phyloP scores from a whole-genome alignment of 2,888 invertebrate genomes.

The Epinotia demarniana region DNA sequence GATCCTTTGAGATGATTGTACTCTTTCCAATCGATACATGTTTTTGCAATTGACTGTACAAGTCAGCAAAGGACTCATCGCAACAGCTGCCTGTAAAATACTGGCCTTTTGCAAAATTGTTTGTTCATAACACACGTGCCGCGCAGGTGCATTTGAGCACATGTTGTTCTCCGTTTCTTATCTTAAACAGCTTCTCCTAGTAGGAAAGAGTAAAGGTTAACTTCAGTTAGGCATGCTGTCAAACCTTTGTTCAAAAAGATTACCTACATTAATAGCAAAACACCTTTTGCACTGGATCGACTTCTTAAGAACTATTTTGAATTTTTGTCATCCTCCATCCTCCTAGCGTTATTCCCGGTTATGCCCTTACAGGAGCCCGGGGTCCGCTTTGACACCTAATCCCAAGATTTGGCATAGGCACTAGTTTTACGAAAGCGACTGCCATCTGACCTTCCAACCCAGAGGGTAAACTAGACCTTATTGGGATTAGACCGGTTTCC shows the following conservation, averaged over 20 bases:
- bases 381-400: no score
- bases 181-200: conserved; percentile 1
- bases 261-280: background rate
- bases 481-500: no score
- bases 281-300: background rate
- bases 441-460: no score
- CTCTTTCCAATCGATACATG: no score
- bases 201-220: conserved; percentile 14
- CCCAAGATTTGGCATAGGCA: no score
- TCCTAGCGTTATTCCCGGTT: no score
- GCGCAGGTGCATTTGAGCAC: conserved; percentile 39
- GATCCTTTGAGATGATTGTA: no score
- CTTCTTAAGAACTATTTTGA: background rate
- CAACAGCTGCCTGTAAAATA: conserved; percentile 27
- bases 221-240: background rate
- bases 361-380: no score
- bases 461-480: no score
- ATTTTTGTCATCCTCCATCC: no score
- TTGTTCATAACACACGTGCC: conserved; percentile 35
- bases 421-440: no score
- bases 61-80: background rate
- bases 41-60: background rate
- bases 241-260: conserved; percentile 1
- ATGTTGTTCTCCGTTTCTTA: conserved; percentile 31
- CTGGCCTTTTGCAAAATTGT: conserved; percentile 34